These are phyloP conservation scores for Athene noctua DNA, from an alignment of 2,113 vertebrate genomes.

Conservation along the genomic window DNA sequence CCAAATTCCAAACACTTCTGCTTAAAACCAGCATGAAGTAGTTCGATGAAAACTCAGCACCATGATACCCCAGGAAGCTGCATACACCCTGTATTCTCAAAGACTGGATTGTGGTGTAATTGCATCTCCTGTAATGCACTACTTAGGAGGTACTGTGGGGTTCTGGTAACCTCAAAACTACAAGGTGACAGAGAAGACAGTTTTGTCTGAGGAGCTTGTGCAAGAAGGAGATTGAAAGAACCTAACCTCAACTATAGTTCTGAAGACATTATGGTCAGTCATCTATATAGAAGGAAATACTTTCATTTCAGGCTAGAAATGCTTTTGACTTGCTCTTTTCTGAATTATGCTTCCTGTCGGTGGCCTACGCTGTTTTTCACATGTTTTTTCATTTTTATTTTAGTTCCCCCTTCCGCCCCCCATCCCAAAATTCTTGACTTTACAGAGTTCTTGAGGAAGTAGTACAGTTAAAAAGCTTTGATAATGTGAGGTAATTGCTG, in stretches of 20 bases:
- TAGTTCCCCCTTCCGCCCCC: background rate
- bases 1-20: background rate
- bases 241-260: background rate
- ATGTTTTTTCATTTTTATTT: background rate
- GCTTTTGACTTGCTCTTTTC: background rate
- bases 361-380: background rate
- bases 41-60: background rate
- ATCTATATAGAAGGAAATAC: background rate
- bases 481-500: background rate
- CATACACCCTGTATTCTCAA: background rate
- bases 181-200: background rate
- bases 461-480: background rate
- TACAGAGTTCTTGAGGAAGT: background rate
- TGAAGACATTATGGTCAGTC: background rate
- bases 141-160: background rate
- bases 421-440: background rate
- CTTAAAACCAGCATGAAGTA: background rate
- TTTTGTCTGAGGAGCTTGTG: background rate
- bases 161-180: background rate
- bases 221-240: background rate
- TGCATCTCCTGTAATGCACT: background rate
- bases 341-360: background rate
- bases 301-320: background rate
- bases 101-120: background rate
- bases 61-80: background rate